Evolutionary conservation across 2,113 vertebrate species (phyloP).

Genomic region (Oriolus oriolus): DNA sequence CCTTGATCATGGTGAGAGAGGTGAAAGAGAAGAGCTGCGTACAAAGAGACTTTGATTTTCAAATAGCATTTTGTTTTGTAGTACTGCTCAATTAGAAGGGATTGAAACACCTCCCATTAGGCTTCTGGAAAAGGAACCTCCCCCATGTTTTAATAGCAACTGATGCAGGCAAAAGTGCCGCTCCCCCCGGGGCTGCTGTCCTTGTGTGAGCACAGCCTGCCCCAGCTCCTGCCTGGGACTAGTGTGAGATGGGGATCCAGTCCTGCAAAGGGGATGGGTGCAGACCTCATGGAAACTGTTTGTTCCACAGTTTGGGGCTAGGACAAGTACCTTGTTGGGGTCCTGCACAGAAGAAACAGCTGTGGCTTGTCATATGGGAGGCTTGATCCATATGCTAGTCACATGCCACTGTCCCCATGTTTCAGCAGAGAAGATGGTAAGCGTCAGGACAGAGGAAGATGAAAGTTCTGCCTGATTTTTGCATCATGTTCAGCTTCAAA

Average conservation of each 20-base stretch:
- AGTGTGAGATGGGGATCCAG: background rate
- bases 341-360: background rate
- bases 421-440: background rate
- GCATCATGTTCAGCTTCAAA: background rate
- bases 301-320: background rate
- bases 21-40: accelerated
- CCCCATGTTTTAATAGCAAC: background rate
- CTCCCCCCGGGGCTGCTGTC: accelerated
- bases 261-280: background rate
- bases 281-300: background rate
- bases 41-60: background rate
- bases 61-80: background rate
- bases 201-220: accelerated
- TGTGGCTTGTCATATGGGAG: accelerated
- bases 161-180: accelerated
- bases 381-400: background rate
- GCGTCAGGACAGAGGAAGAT: background rate
- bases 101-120: background rate
- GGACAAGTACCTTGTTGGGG: background rate
- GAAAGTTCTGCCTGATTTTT: background rate
- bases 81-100: background rate
- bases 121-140: background rate
- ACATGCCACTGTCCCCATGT: background rate
- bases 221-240: background rate
- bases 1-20: background rate